Base-by-base conservation (phyloP, 2,888 invertebrate species). In the Athalia circularis region DNA sequence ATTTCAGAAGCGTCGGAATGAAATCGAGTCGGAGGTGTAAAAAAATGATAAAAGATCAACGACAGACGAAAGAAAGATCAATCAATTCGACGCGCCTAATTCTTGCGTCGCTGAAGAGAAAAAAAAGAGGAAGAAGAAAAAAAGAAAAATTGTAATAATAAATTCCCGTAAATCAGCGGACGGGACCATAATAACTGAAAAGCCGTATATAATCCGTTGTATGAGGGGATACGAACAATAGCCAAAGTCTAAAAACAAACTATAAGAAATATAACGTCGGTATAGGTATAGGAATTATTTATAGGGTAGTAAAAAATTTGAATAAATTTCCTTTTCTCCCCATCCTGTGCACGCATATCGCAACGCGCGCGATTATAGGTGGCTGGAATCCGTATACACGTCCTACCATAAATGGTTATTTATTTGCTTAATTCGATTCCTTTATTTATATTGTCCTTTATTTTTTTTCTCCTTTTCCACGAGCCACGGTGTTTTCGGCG, bases 241-340 rank as follows among this genome's bases (percentile, higher is more conserved):
- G 75, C 15, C 62, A 54, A 50, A 48, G 62, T 72, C 48, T 61
- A 3, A 48, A 59, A 48, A 59, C 72, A 75, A 62, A 81, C 29
- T 29, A 29, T 29, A 67, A 77, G 79, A 80, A 77, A 80, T 79
- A 80, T 79, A 80, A 80, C 70, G 65, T 77, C 82, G 79, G 72
- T 72, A 29, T 29, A 29, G 29, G 29, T 29, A 29, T 29, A 72
- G 80, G 77, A 15, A 70, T 78, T 86, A 86, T 86, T 86, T 86
- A 86, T 86, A 83, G 86, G 82, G 83, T 81, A 83, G 84, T 86
- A 85, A 86, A 86, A 29, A 85, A 84, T 86, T 86, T 85, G 79
- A 86, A 86, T 86, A 86, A 86, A 85, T 85, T 82, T 84, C 5
- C 15, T 8, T 62, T 43, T 50, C 75, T 29, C 84, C 81, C 65